These are phyloP conservation scores for Odontocolon sp. DNA, from an alignment of 2,888 invertebrate genomes.

Conservation along the genomic window DNA sequence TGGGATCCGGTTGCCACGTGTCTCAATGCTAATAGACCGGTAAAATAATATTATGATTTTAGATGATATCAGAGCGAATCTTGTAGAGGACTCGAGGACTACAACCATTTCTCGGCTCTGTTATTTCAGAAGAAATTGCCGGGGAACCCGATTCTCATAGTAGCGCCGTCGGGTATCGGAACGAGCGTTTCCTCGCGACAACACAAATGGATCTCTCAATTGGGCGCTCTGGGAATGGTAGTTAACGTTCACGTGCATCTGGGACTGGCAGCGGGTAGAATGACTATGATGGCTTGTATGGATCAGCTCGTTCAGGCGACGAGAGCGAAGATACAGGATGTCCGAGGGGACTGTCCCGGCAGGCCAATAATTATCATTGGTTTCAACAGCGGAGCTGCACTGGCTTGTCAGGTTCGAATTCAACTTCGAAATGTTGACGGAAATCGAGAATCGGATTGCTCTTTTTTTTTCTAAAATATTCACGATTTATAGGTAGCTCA, in stretches of 20 bases:
- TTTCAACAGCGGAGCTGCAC: slow-evolving; percentile 88
- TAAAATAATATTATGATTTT: slow-evolving; percentile 72
- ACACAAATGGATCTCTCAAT: slow-evolving; percentile 87
- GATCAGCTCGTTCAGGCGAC: slow-evolving; percentile 86
- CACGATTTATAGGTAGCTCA: slow-evolving; percentile 84
- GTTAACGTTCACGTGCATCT: slow-evolving; percentile 84
- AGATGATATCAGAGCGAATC: too few species aligned
- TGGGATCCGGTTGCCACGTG: slow-evolving; percentile 88
- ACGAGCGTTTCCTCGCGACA: slow-evolving; percentile 82
- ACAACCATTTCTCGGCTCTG: too few species aligned
- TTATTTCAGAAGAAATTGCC: slow-evolving; percentile 84
- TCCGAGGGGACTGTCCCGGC: slow-evolving; percentile 85
- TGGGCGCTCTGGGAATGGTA: slow-evolving; percentile 87
- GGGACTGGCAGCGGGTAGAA: slow-evolving; percentile 76
- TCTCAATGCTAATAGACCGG: slow-evolving; percentile 85
- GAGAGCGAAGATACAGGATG: slow-evolving; percentile 87
- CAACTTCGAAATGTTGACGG: neutral
- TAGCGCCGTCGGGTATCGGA: slow-evolving; percentile 83
- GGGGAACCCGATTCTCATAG: slow-evolving; percentile 86
- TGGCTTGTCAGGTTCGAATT: slow-evolving; percentile 86
- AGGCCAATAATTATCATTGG: slow-evolving; percentile 90
- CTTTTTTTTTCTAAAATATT: neutral
- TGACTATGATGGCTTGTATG: slow-evolving; percentile 83
- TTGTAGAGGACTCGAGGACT: too few species aligned
- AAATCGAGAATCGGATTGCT: neutral